Conservation (phyloP, 2,888 invertebrate species). For the Eurytoma californica region DNA sequence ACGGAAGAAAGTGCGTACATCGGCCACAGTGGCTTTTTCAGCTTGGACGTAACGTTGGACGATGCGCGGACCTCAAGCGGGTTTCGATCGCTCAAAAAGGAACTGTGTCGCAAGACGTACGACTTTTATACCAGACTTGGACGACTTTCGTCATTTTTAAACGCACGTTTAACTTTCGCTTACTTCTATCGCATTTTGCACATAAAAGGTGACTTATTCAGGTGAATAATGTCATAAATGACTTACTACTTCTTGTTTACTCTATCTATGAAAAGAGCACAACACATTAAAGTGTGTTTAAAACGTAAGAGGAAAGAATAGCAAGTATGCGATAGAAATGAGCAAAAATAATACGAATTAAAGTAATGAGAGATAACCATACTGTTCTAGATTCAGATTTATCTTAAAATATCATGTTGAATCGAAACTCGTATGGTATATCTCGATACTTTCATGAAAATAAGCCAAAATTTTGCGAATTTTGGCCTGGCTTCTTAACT, state of each 20-base stretch:
- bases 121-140: constrained; percentile 33
- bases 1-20: constrained; percentile 13
- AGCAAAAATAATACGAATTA: constrained; percentile 21
- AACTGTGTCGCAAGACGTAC: constrained; percentile 44
- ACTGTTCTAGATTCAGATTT: constrained; percentile 45
- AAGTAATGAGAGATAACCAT: constrained; percentile 35
- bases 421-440: constrained; percentile 25
- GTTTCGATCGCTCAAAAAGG: constrained; percentile 41
- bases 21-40: constrained; percentile 36
- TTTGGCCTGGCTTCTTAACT: constrained; percentile 40
- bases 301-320: neutral
- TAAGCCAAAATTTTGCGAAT: constrained; percentile 66
- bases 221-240: too few relatives aligned
- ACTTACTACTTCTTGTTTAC: too few relatives aligned
- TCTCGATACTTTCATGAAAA: constrained; percentile 71
- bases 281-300: too few relatives aligned
- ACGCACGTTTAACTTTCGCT: constrained; percentile 20
- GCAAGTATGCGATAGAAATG: neutral
- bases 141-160: constrained; percentile 44
- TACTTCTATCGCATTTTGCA: constrained; percentile 21
- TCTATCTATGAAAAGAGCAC: too few relatives aligned
- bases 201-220: too few relatives aligned
- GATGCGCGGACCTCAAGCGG: constrained; percentile 13
- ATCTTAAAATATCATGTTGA: constrained; percentile 36
- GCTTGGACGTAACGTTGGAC: constrained; percentile 30